Evolutionary conservation across 2,113 vertebrate species (phyloP), one percentile per base, ranked within the genome.

Genomic region (Daboia siamensis): DNA sequence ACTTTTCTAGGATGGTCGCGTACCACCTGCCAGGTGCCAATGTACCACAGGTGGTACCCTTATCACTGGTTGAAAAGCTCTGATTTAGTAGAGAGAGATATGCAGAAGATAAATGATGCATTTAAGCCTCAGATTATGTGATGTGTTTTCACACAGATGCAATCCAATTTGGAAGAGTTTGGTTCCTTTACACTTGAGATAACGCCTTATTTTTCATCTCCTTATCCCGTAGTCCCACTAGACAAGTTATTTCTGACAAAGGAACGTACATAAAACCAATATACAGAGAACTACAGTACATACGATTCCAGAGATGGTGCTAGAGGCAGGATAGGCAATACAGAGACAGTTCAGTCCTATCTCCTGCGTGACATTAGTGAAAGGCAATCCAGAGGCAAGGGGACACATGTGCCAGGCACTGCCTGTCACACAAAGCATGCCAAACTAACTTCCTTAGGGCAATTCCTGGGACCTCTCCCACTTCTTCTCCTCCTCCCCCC

Each of bases 381-480:
- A 91, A 93, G 33, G n/a, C 64, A 89, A 52, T 20, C 39, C 24
- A 29, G 48, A 57, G 56, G 48, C 5, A 2, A 52, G 33, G 69
- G 15, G 61, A 54, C 13, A 20, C 56, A 61, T 5, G 93, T 91
- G 93, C 93, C 90, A 87, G 93, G 93, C 90, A 55, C n/a, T 87
- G 64, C 74, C 74, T 51, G 46, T 61, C 74, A 48, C 93, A 52
- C 56, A 48, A 12, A 4, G 21, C 3, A 26, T 39, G 80, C 88
- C 84, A 55, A 54, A 21, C 33, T 33, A 87, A 86, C 51, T 86
- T 44, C 59, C 57, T 8, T 8, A 5, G 10, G 26, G 51, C 85
- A 88, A 86, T 3, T 23, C 54, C 80, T 24, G 2, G 20, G 74
- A 12, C 26, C 11, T 29, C 1, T 21, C 64, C 12, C 51, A 26